These are phyloP conservation scores for Diglossa brunneiventris DNA, from an alignment of 2,113 vertebrate genomes.

Conservation along the genomic window DNA sequence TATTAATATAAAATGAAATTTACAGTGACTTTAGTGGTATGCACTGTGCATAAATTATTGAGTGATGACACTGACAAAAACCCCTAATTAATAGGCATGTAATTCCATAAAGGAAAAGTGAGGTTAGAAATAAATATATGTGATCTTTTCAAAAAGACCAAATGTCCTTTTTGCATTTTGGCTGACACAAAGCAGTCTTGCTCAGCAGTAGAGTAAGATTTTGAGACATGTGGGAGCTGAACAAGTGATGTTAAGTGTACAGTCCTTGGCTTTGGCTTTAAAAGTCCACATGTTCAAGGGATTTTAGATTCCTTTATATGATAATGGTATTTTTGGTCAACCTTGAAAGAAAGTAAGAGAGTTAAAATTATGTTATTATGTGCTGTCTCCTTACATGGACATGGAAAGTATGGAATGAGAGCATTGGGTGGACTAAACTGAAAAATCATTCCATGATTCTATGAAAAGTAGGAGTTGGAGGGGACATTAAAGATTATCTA, in stretches of 20 bases:
- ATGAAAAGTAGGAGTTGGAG: background rate
- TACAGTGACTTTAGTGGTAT: background rate
- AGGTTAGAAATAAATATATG: background rate
- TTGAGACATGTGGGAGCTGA: background rate
- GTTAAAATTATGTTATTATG: background rate
- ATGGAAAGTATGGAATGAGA: background rate
- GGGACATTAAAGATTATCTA: background rate
- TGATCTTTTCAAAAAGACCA: background rate
- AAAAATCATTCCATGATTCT: background rate
- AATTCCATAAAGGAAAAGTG: background rate
- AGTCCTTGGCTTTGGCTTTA: background rate
- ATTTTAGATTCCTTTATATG: background rate
- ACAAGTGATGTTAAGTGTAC: background rate
- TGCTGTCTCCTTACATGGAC: rapidly evolving
- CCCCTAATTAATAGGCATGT: background rate
- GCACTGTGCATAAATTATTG: background rate
- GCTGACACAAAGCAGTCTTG: background rate
- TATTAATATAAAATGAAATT: background rate
- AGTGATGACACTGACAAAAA: background rate
- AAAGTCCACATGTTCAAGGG: background rate
- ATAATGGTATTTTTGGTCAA: background rate
- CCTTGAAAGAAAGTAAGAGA: background rate
- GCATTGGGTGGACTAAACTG: background rate
- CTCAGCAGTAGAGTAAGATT: background rate
- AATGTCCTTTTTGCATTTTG: background rate